These are phyloP conservation scores for Perizoma flavofasciatum DNA, from an alignment of 2,888 invertebrate genomes.

Conservation along the genomic window DNA sequence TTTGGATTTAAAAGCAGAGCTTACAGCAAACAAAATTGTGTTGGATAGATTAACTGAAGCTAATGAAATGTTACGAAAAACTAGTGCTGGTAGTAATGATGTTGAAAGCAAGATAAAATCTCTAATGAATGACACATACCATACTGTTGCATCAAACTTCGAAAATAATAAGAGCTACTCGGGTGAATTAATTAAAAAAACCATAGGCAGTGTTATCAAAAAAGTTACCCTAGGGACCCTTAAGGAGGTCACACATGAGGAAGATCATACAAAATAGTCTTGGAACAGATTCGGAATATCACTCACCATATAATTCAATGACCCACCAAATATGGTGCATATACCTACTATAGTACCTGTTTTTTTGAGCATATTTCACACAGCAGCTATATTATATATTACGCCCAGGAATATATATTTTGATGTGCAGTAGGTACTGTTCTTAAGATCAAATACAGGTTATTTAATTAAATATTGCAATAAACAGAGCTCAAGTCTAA, in stretches of 20 bases:
- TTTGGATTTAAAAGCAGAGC: constrained; percentile 43
- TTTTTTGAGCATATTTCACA: no score
- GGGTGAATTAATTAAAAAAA: constrained; percentile 61
- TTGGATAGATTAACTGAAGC: constrained; percentile 17
- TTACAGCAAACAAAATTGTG: constrained; percentile 29
- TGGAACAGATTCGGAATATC: no score
- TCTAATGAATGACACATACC: constrained; percentile 74
- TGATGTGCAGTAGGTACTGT: no score
- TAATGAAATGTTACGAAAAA: constrained; percentile 35
- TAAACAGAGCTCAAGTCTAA: no score
- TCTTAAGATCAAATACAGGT: no score
- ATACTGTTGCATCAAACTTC: constrained; percentile 63
- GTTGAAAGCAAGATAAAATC: constrained; percentile 56
- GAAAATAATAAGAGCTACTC: constrained; percentile 54
- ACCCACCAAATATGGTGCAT: no score
- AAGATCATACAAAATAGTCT: no score
- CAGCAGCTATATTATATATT: no score
- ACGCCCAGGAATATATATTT: no score
- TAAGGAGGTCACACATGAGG: constrained; percentile 32
- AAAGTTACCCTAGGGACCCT: constrained; percentile 64
- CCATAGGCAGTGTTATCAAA: constrained; percentile 65
- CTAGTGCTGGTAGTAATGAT: constrained; percentile 31
- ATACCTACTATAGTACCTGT: no score
- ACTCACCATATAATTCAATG: no score
- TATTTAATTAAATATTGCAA: no score